Base-by-base conservation (phyloP, 2,113 vertebrate species). In the Lophotis ruficrista region DNA sequence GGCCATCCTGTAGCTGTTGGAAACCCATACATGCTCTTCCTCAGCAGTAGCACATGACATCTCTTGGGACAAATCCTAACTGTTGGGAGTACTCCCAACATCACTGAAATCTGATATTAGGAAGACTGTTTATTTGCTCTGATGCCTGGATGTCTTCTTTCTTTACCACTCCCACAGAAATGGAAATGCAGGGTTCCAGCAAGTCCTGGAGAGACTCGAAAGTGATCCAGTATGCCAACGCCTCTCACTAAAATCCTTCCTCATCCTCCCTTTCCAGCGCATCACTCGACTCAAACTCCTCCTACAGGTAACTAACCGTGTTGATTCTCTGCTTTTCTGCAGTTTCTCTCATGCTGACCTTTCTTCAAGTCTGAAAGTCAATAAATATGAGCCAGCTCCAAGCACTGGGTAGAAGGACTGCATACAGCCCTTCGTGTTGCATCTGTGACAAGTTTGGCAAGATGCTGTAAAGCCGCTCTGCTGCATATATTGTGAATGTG, bases 261-360 rank as follows among this genome's bases (percentile, higher is more conserved):
- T 99, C 48, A 99, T 99, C 41, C 98, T 99, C 48, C 99, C 99
- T 14, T 99, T 99, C 92, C 99, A 99, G 94, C 98, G 99, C 53
- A 99, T 99, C 92, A 99, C 99, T 53, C 98, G 99, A 18, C 98
- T 99, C 62, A 99, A 99, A 84, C 98, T 99, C 81, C 98, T 99
- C 76, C 98, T 99, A 8, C 99, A 99, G 98, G 99, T 99, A 96
- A 30, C 17, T 99, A 96, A 30, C 17, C 50, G 37, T 15, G 13
- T 2, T 71, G 58, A 45, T 98, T 97, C 18, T 98, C 62, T 69
- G 47, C 31, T 83, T 78, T 87, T 48, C 27, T 43, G 30, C 35
- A 19, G 9, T 64, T 89, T 80, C 41, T 70, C 45, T 33, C 20
- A 48, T 61, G 24, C 35, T 79, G 51, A 65, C 28, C 21, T 37